Evolutionary conservation across 2,797 vertebrate genomes (phyloP), one percentile per base, ranked within the genome.

Genomic region (Sebastes oblongus): DNA sequence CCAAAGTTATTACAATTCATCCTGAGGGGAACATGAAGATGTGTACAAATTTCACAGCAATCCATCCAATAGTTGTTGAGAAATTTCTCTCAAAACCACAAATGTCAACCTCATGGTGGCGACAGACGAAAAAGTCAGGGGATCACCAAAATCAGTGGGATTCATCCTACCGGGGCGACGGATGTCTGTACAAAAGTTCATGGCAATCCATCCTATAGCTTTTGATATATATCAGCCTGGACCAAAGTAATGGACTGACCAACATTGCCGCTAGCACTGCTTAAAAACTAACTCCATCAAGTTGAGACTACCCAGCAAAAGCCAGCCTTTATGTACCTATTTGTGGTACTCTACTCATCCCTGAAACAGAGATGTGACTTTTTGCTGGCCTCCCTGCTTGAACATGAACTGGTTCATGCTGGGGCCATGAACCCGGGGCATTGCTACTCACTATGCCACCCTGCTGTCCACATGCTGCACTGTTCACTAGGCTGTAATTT

Each of bases 281-380:
- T 30, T 14, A 27, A 59, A 56, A 22, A 22, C 25, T 50, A 29
- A 24, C 13, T 42, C 27, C 18, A 30, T 1, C 3, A 27, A 66
- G 55, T 59, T 0, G 8, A 71, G 25, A 20, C 24, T 12, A 50
- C 32, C 24, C 24, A 8, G 8, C 39, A 20, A 46, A 70, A 30
- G 8, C 22, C 8, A 29, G 25, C 14, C 46, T 30, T 29, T 11
- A 29, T 42, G 64, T 52, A 67, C 39, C 80, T 66, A 59, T 67
- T 22, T n/a, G 30, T 72, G 46, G 56, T 58, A 3, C 29, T 78
- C 50, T 29, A 24, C 62, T 79, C 68, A 50, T 65, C 77, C 52
- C 71, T 61, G 68, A 65, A 78, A 56, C 58, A 78, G 42, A 67
- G 59, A 83, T 46, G 62, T 72, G 81, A 64, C 74, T 82, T 29